Conservation (phyloP, 2,888 invertebrate genomes). For the Ochropleura plecta region DNA sequence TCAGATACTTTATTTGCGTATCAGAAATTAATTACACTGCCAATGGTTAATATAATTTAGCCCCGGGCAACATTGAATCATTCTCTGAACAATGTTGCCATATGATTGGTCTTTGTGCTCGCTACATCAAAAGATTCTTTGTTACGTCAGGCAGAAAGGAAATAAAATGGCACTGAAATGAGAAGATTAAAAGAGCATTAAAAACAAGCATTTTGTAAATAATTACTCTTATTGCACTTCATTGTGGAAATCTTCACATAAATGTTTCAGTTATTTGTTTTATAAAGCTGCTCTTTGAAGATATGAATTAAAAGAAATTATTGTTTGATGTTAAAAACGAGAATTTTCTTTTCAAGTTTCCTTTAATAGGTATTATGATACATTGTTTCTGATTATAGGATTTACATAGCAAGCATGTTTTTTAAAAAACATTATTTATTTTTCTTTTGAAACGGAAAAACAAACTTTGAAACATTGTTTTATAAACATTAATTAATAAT, state of each 20-base stretch:
- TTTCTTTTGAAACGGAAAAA: neutral
- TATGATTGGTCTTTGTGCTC: conserved; percentile 9
- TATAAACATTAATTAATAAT: neutral
- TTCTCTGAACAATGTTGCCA: neutral
- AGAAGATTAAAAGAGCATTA: neutral
- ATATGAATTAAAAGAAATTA: conserved; percentile 19
- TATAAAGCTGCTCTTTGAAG: conserved; percentile 16
- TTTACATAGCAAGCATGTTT: neutral
- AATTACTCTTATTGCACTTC: neutral
- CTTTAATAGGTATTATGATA: neutral
- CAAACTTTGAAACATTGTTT: neutral
- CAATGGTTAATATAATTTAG: conserved; percentile 28
- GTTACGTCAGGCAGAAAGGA: neutral
- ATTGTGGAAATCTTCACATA: conserved; percentile 4
- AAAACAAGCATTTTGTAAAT: neutral
- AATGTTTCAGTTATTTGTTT: conserved; percentile 33
- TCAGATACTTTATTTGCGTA: conserved; percentile 9
- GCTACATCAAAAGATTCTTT: conserved; percentile 14
- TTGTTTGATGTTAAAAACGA: neutral
- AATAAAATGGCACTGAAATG: conserved; percentile 9
- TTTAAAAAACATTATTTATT: neutral
- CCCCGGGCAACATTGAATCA: conserved; percentile 5
- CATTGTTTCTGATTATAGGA: neutral
- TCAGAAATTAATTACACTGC: conserved; percentile 28
- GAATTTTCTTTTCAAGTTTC: neutral